Percentiles rank a stretch among this genome's conserved stretches.
Evolutionary conservation across 2,797 vertebrate species (phyloP).

Genomic region (Pseudomugil gertrudae): DNA sequence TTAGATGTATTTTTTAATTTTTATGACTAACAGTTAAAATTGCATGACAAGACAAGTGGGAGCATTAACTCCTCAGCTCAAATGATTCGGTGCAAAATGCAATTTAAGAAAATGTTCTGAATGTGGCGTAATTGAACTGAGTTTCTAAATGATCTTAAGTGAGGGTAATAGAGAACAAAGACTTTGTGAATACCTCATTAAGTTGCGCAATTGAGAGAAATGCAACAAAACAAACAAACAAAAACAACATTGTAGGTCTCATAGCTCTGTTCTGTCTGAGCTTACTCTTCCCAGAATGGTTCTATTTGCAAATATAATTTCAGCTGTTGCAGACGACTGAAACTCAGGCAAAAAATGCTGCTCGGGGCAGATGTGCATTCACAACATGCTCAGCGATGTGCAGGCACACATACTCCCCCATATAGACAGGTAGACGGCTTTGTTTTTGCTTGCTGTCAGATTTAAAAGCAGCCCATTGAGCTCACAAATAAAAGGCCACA

Average conservation of each 20-base stretch:
- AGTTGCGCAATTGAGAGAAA: conserved; percentile 45
- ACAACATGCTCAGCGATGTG: conserved; percentile 7
- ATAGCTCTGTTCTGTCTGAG: conserved; percentile 65
- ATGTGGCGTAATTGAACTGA: conserved; percentile 19
- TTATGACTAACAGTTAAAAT: neutral
- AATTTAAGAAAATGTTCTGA: conserved; percentile 24
- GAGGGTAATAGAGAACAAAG: conserved; percentile 43
- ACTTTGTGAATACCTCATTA: conserved; percentile 36
- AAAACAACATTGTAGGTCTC: conserved; percentile 67
- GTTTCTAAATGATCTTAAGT: conserved; percentile 5
- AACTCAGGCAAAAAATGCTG: conserved; percentile 33
- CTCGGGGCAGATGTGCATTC: conserved; percentile 21
- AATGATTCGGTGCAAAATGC: conserved; percentile 18
- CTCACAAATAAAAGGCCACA: conserved; percentile 32
- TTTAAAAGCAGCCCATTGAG: conserved; percentile 57
- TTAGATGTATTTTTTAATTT: too few species aligned
- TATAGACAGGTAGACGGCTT: conserved; percentile 28
- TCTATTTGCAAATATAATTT: conserved; percentile 78
- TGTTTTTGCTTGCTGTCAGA: conserved; percentile 42
- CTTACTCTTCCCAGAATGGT: conserved; percentile 65
- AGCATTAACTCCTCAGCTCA: conserved; percentile 25
- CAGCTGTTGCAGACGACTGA: conserved; percentile 73
- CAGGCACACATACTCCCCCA: conserved; percentile 11
- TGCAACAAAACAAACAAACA: conserved; percentile 51
- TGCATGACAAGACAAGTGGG: neutral